A percentile compares a stretch with the other conserved stretches of the same genome.
phyloP scores from a whole-genome alignment of 2,797 vertebrate species.

The Varecia variegata region DNA sequence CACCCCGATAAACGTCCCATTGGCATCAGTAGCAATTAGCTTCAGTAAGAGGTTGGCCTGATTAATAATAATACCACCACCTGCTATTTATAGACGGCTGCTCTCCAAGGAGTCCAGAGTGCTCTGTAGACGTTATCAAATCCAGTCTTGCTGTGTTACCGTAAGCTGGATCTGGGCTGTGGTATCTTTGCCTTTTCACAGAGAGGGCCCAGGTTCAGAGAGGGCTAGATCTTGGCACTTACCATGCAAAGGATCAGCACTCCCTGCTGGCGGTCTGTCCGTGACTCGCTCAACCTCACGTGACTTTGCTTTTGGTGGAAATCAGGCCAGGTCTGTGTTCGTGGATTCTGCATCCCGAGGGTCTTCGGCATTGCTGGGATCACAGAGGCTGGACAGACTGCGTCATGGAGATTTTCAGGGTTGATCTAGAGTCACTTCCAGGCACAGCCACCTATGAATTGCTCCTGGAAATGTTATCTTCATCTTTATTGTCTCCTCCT shows the following conservation, averaged over 20 bases:
- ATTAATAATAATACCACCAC: slow-evolving; percentile 69
- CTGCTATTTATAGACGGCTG: slow-evolving; percentile 44
- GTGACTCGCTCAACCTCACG: not conserved
- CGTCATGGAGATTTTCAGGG: not conserved
- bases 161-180: not conserved
- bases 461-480: not conserved
- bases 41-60: slow-evolving; percentile 52
- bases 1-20: slow-evolving; percentile 24
- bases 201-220: not conserved
- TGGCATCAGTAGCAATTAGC: slow-evolving; percentile 56
- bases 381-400: not conserved
- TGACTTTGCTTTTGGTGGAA: not conserved
- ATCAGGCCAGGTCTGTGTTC: not conserved
- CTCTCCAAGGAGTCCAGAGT: slow-evolving; percentile 47
- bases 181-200: not conserved
- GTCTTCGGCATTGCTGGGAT: not conserved
- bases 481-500: not conserved
- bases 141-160: not conserved
- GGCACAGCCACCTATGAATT: not conserved
- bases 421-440: not conserved
- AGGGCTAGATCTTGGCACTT: not conserved
- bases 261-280: not conserved
- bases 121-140: slow-evolving; percentile 52
- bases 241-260: not conserved
- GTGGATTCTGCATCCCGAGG: not conserved